Base-by-base conservation (phyloP, 1,140 invertebrate species). In the Heliconius melpomene region DNA sequence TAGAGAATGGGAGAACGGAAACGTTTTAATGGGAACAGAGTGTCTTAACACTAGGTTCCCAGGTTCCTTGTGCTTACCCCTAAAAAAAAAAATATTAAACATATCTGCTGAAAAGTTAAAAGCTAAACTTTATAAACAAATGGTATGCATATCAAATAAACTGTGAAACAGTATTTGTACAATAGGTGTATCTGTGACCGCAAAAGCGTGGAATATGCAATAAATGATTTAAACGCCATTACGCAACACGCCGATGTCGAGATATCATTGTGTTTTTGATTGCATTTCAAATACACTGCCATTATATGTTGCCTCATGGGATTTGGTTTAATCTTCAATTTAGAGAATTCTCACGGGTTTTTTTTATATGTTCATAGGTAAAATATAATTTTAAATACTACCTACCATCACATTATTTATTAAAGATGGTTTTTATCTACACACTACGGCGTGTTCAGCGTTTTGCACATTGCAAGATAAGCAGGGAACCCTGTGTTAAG, bases 211-310 rank as follows among this genome's bases (percentile, higher is more conserved):
- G 26, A 29, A 66, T 66, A 66, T n/a, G 60, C 60, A 66, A 66
- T 66, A 66, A 66, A 66, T 29, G 26, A 66, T 66, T 66, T 66
- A 66, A 66, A 66, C 60, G 23, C 60, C 26, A 29, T 66, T 66
- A 66, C 60, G 60, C 40, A 9, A 5, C 29, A 11, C 60, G 60
- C 29, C 60, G 60, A 66, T 66, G 60, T 66, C 13, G 23, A 66
- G 9, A 29, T 66, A 29, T 29, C 29, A 66, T 66, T 66, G 60
- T 66, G 60, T 66, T 66, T 66, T 66, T 66, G 60, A 66, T 66
- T 66, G 60, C 23, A 29, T 66, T 66, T 29, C 60, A 66, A 66
- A 66, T 29, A 29, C 1, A 57, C 60, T 29, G 16, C 60, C 29
- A 6, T 26, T 66, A 66, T 16, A 13, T 66, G 60, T 66, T 66